Percentiles rank a stretch among this genome's conserved stretches.
These are phyloP conservation scores for Tetragonisca angustula DNA, from an alignment of 2,888 invertebrate species.

Conservation along the genomic window DNA sequence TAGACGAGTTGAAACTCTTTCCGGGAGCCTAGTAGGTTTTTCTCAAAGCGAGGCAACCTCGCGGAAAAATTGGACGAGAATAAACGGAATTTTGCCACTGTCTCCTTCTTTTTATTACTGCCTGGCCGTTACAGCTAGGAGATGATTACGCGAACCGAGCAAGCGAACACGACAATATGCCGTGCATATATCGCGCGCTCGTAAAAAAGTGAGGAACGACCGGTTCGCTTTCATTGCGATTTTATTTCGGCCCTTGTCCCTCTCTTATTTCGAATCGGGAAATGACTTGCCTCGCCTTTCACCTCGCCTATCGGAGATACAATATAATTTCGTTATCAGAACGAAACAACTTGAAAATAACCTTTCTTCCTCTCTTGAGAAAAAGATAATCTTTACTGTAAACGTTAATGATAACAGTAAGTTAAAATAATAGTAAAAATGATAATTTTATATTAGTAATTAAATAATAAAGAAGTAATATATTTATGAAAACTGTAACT, in stretches of 20 bases:
- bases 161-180: slow-evolving; percentile 41
- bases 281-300: not conserved
- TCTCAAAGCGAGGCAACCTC: not conserved
- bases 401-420: too few relatives aligned
- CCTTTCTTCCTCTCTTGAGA: too few relatives aligned
- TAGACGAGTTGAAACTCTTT: slow-evolving; percentile 4
- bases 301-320: not conserved
- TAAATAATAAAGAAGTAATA: too few relatives aligned
- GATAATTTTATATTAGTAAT: too few relatives aligned
- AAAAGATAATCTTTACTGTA: too few relatives aligned
- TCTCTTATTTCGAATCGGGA: slow-evolving; percentile 9
- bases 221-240: slow-evolving; percentile 34
- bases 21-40: not conserved
- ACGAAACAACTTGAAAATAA: not conserved
- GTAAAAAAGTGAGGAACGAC: slow-evolving; percentile 36
- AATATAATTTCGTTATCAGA: slow-evolving; percentile 43
- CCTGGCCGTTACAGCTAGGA: not conserved
- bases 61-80: slow-evolving; percentile 19
- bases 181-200: slow-evolving; percentile 34
- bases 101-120: not conserved
- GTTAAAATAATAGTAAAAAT: too few relatives aligned
- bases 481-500: too few relatives aligned
- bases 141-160: not conserved
- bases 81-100: slow-evolving; percentile 4
- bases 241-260: slow-evolving; percentile 19